Percentiles rank a stretch among this genome's conserved stretches.
These are phyloP conservation scores for Leptodirus hochenwartii DNA, from an alignment of 2,888 invertebrate genomes.

Conservation along the genomic window DNA sequence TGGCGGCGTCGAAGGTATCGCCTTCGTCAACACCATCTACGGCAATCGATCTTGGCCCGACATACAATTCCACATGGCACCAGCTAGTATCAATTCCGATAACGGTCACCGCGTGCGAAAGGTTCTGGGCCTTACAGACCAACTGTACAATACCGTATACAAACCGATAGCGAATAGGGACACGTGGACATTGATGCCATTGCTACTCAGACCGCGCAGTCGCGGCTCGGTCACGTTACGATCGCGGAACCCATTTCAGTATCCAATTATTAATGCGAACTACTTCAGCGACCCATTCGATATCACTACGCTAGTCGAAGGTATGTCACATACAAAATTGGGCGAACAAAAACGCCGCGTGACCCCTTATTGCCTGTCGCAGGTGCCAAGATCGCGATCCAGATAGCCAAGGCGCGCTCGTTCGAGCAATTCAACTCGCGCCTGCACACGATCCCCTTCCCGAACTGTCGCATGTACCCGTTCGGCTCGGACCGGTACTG, in stretches of 20 bases:
- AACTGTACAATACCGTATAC: constrained; percentile 61
- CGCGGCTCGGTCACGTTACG: constrained; percentile 58
- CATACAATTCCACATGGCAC: constrained; percentile 85
- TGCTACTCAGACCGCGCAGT: constrained; percentile 62
- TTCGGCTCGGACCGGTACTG: constrained; percentile 69
- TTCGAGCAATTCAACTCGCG: constrained; percentile 68
- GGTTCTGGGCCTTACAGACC: constrained; percentile 63
- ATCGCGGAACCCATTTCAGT: constrained; percentile 68
- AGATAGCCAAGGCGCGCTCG: constrained; percentile 54
- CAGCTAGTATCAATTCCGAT: constrained; percentile 71
- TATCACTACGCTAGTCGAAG: constrained; percentile 64
- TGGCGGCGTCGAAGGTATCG: constrained; percentile 76
- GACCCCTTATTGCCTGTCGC: no score
- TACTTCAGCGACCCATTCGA: constrained; percentile 72
- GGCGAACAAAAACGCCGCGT: no score
- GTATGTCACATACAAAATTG: no score
- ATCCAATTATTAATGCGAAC: constrained; percentile 80
- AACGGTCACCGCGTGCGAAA: constrained; percentile 49
- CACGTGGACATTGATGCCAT: constrained; percentile 72
- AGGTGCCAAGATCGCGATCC: constrained; percentile 48
- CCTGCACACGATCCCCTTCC: constrained; percentile 54
- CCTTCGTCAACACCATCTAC: constrained; percentile 70
- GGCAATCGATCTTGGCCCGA: constrained; percentile 75
- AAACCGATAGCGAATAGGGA: constrained; percentile 62
- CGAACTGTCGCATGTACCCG: constrained; percentile 53